These are phyloP conservation scores for Pegoplata infirma DNA, from an alignment of 2,888 invertebrate genomes.

Conservation along the genomic window DNA sequence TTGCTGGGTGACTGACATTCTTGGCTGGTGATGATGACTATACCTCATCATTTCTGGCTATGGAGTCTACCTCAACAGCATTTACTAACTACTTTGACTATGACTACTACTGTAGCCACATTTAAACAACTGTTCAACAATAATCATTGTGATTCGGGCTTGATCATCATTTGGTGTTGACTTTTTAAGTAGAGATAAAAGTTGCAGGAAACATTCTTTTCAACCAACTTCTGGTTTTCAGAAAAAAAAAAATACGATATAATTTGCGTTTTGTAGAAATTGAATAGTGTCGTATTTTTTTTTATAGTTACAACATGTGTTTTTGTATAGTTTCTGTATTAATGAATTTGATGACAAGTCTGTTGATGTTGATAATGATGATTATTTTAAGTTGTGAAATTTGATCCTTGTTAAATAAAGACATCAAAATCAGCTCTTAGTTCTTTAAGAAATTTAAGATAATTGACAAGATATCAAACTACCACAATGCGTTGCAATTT, in stretches of 20 bases:
- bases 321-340: constrained; percentile 30
- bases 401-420: neutral
- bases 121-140: constrained; percentile 49
- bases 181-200: constrained; percentile 50
- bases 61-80: constrained; percentile 30
- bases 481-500: neutral
- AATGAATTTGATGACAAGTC: constrained; percentile 33
- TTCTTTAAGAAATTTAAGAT: neutral
- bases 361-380: neutral
- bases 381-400: neutral
- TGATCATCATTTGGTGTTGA: constrained; percentile 44
- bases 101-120: constrained; percentile 27
- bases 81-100: constrained; percentile 33
- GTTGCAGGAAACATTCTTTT: constrained; percentile 27
- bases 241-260: constrained; percentile 23
- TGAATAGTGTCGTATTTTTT: constrained; percentile 29
- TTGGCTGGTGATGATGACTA: constrained; percentile 51
- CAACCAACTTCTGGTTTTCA: constrained; percentile 14
- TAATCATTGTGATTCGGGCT: constrained; percentile 59
- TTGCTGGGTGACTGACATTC: constrained; percentile 25
- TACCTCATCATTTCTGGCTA: constrained; percentile 56
- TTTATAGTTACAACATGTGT: constrained; percentile 53
- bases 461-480: neutral
- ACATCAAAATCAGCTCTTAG: neutral
- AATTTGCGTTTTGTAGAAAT: constrained; percentile 51